Conservation (phyloP, 2,113 vertebrate species). For the Myotis davidii region DNA sequence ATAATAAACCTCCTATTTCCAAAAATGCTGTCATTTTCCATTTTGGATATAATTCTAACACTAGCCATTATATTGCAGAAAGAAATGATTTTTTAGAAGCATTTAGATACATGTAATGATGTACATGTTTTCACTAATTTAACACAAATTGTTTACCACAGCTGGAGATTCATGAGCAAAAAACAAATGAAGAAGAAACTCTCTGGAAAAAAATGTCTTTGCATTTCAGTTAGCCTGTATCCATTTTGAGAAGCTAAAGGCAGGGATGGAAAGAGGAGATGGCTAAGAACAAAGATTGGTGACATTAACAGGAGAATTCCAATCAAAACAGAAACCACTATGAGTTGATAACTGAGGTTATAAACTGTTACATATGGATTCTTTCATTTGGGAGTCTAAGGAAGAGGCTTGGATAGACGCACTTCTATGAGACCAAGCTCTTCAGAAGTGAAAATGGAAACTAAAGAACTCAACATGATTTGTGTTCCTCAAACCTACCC, state of each 20-base stretch:
- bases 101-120: background rate
- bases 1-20: background rate
- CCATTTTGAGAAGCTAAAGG: background rate
- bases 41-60: conserved; percentile 44
- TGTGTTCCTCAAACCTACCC: background rate
- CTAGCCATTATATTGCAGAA: background rate
- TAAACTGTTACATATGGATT: background rate
- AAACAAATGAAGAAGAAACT: background rate
- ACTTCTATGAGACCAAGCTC: background rate
- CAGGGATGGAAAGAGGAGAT: background rate
- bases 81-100: background rate
- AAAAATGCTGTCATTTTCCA: conserved; percentile 43
- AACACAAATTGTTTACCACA: background rate
- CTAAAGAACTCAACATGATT: background rate
- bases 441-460: background rate
- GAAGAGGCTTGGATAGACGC: background rate
- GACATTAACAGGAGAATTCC: background rate
- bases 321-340: background rate
- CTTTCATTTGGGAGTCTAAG: background rate
- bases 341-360: background rate
- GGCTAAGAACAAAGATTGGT: background rate
- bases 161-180: background rate
- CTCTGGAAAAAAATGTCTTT: background rate
- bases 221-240: background rate
- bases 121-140: background rate